These are phyloP conservation scores for Pollenia labialis DNA, from an alignment of 2,888 invertebrate species.

Conservation along the genomic window DNA sequence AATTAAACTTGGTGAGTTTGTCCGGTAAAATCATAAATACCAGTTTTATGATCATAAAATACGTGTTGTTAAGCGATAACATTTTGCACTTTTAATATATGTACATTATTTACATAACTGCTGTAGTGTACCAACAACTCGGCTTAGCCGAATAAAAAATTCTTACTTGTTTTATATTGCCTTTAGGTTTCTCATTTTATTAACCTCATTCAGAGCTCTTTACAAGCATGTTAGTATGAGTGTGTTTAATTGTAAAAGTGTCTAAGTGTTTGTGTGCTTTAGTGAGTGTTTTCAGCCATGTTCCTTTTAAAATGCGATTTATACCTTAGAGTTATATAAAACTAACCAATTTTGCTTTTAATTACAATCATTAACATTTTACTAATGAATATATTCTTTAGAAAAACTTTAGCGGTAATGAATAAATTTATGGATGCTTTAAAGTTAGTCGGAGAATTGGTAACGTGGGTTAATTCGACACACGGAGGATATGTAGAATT, in stretches of 20 bases:
- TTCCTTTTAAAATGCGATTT: constrained; percentile 52
- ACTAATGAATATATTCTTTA: constrained; percentile 25
- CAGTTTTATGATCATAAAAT: no score
- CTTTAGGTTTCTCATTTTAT: background rate
- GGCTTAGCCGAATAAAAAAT: no score
- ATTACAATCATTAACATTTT: constrained; percentile 56
- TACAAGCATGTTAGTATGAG: background rate
- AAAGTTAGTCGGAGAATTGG: background rate
- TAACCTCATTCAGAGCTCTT: background rate
- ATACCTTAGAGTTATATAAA: constrained; percentile 26
- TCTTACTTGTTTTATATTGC: background rate
- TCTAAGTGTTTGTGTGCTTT: background rate
- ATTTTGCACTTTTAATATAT: no score
- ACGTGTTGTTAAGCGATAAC: no score
- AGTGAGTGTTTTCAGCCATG: constrained; percentile 23
- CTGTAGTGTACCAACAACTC: no score
- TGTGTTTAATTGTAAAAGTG: background rate
- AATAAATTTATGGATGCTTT: background rate
- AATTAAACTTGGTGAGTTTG: no score
- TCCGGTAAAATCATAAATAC: no score
- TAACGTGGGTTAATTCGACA: background rate
- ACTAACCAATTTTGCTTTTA: constrained; percentile 61
- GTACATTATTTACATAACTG: no score
- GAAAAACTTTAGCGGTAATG: constrained; percentile 11
- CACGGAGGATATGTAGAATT: no score